A percentile compares a stretch with the other conserved stretches of the same genome.
Evolutionary conservation across 1,140 invertebrate genomes (phyloP).

Genomic region (Nixonia krombeini): DNA sequence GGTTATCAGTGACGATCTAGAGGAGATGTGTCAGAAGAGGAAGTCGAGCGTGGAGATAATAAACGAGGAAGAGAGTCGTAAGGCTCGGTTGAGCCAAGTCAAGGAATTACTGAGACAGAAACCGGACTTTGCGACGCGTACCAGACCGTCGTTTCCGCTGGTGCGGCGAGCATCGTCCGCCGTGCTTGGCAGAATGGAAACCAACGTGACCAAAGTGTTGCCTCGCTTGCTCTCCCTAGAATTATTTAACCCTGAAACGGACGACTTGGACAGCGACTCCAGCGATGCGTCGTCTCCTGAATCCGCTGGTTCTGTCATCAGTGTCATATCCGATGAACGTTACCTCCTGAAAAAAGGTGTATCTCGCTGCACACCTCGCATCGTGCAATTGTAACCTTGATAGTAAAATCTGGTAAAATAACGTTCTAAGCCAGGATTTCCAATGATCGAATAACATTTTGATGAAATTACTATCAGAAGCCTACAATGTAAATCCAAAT

Average conservation of each 20-base stretch:
- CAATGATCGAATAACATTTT: too few relatives aligned
- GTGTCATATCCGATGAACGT: slow-evolving; percentile 71
- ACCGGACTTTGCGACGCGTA: slow-evolving; percentile 69
- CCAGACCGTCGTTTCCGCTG: slow-evolving; percentile 73
- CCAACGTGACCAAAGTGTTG: slow-evolving; percentile 71
- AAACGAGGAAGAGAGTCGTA: slow-evolving; percentile 68
- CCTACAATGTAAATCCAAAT: too few relatives aligned
- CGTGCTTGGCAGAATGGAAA: slow-evolving; percentile 68
- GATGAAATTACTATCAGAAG: too few relatives aligned
- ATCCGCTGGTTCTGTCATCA: slow-evolving; percentile 88
- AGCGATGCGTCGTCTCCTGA: slow-evolving; percentile 89
- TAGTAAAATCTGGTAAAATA: not conserved
- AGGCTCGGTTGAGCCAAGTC: slow-evolving; percentile 77
- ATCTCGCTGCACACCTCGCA: too few relatives aligned
- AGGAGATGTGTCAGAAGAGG: slow-evolving; percentile 5
- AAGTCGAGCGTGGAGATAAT: slow-evolving; percentile 33
- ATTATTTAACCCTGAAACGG: slow-evolving; percentile 90
- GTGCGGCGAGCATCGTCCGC: slow-evolving; percentile 74
- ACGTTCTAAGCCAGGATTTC: too few relatives aligned
- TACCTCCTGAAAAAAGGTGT: slow-evolving; percentile 52
- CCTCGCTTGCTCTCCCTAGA: slow-evolving; percentile 85
- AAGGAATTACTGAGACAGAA: slow-evolving; percentile 78
- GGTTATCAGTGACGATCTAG: not conserved
- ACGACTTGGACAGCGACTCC: slow-evolving; percentile 91
- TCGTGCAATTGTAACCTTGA: not conserved